Percentiles rank a stretch among this genome's conserved stretches.
phyloP scores from a whole-genome alignment of 2,888 invertebrate genomes.

The Erebia aethiops region DNA sequence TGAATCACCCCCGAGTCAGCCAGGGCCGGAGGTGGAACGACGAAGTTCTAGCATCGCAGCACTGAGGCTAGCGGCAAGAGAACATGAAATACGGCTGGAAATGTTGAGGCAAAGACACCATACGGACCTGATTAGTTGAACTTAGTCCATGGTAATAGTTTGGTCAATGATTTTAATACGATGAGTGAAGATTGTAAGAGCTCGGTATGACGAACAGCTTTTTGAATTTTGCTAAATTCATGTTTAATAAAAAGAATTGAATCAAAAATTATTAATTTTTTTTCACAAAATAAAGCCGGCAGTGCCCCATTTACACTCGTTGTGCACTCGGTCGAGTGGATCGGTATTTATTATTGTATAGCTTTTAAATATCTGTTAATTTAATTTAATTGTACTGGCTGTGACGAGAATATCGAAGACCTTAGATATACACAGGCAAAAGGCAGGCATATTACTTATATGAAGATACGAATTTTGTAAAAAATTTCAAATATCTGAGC shows the following conservation, averaged over 20 bases:
- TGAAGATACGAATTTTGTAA: no score
- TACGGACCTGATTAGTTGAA: constrained; percentile 91
- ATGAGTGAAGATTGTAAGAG: constrained; percentile 12
- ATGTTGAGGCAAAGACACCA: constrained; percentile 90
- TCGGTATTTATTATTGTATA: no score
- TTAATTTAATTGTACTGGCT: constrained; percentile 26
- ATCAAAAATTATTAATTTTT: background rate
- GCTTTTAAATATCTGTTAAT: background rate
- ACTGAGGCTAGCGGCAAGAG: constrained; percentile 92
- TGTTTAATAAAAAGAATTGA: background rate
- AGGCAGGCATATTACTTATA: no score
- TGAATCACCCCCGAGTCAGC: constrained; percentile 76
- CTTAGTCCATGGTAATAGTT: constrained; percentile 37
- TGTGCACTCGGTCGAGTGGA: background rate
- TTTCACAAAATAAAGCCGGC: background rate
- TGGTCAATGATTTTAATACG: constrained; percentile 25
- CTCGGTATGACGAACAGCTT: background rate
- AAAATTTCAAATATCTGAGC: no score
- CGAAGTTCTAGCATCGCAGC: constrained; percentile 94
- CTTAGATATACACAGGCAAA: no score
- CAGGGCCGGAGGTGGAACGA: constrained; percentile 89
- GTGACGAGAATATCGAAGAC: constrained; percentile 1
- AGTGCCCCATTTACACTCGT: background rate
- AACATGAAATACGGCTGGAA: constrained; percentile 93
- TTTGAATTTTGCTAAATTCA: constrained; percentile 4